Base-by-base conservation (phyloP, 1,140 invertebrate species). In the Eumaeus atala region DNA sequence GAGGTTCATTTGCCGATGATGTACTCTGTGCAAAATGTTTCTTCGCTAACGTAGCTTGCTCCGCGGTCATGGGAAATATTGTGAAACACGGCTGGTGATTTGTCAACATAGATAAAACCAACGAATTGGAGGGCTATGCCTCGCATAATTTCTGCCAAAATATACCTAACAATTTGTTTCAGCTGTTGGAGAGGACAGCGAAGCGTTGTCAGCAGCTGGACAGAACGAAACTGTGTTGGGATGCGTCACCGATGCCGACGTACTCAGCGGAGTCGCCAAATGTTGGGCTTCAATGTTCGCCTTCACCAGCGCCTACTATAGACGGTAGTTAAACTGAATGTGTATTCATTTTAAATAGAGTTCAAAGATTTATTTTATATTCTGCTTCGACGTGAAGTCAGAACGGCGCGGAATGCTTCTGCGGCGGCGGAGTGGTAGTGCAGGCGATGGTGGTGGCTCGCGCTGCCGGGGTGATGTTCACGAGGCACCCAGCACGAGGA, bases 231-330 rank as follows among this genome's bases (percentile, higher is more conserved):
- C 94, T 0, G 90, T 92, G 59, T 81, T 96, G 0, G 93, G 94
- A 4, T 89, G 93, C 34, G 74, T 76, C 18, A 84, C 72, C 8
- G 70, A 84, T 33, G 77, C 84, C 5, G 81, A 92, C 66, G 77
- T 95, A 1, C 42, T 91, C 1, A 61, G 82, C 28, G 91, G 89
- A 0, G 79, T 96, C 3, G 81, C 90, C 28, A 88, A 90, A 40
- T 96, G 95, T 71, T 96, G 95, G 95, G 92, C 91, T 0, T 96
- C 95, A 1, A 89, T 95, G 35, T 96, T 91, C 70, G 89, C 92
- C 0, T 91, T 90, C 61, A 92, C 92, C 61, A 94, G 94, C 61
- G 90, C 95, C 0, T 88, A 92, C 64, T 96, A 96, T 67, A 79
- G 92, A 56, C 89, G 91, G 90, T 91, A 83, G 53, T 28, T 28